Evolutionary conservation across 2,113 vertebrate genomes (phyloP).

Genomic region (Ranitomeya imitator): DNA sequence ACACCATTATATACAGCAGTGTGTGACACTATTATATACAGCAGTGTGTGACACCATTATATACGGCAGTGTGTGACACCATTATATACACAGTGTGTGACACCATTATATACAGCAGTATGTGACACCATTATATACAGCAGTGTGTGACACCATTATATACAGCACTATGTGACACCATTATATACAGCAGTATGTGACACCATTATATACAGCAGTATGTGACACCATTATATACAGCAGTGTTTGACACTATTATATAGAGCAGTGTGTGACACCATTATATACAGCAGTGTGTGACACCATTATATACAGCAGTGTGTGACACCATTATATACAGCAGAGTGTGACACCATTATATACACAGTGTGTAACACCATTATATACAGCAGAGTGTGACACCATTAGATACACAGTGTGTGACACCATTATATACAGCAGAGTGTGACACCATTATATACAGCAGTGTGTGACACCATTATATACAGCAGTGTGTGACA

Average conservation of each 20-base stretch:
- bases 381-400: too few relatives aligned
- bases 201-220: neutral
- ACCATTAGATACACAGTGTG: neutral
- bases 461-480: neutral
- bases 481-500: neutral
- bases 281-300: neutral
- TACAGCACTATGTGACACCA: neutral
- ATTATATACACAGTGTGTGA: neutral
- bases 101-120: neutral
- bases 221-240: neutral
- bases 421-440: neutral
- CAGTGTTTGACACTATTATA: too few relatives aligned
- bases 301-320: neutral
- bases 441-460: too few relatives aligned
- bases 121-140: neutral
- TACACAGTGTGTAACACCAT: neutral
- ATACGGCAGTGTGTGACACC: neutral
- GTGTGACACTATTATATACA: neutral
- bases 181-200: neutral
- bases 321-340: neutral
- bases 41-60: too few relatives aligned
- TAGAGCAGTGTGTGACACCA: neutral
- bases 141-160: too few relatives aligned
- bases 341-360: too few relatives aligned
- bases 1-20: neutral